These are phyloP conservation scores for Meganola albula DNA, from an alignment of 2,888 invertebrate genomes.

Conservation along the genomic window DNA sequence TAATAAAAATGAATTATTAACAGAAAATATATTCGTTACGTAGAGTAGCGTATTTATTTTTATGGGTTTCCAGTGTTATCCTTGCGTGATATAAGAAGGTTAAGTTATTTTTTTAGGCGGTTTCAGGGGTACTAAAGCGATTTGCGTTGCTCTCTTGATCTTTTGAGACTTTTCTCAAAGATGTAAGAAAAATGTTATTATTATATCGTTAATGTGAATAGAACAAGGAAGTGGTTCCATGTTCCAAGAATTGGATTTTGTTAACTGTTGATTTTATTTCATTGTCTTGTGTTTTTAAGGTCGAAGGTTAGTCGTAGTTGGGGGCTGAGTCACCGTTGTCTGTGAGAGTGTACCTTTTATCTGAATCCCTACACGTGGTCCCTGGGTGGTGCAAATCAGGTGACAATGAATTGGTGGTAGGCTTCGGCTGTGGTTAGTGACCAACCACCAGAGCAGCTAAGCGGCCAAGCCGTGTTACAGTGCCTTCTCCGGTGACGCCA, in stretches of 20 bases:
- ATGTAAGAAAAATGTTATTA: conserved; percentile 31
- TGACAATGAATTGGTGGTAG: too few species aligned
- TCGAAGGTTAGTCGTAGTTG: too few species aligned
- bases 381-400: too few species aligned
- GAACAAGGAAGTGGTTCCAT: conserved; percentile 14
- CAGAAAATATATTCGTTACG: conserved; percentile 65
- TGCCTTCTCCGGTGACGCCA: too few species aligned
- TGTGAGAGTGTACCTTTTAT: too few species aligned
- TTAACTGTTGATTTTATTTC: too few species aligned
- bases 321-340: too few species aligned
- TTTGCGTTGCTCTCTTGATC: conserved; percentile 31
- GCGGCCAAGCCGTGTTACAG: too few species aligned
- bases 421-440: too few species aligned
- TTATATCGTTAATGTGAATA: conserved; percentile 28
- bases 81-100: conserved; percentile 43
- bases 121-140: conserved; percentile 35
- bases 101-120: conserved; percentile 42
- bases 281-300: conserved; percentile 4
- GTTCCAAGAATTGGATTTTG: conserved; percentile 19
- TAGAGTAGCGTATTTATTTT: conserved; percentile 56
- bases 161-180: conserved; percentile 25
- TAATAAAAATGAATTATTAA: conserved; percentile 76
- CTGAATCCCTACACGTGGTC: too few species aligned
- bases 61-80: conserved; percentile 48
- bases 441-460: too few species aligned